A percentile compares a stretch with the other conserved stretches of the same genome.
These are phyloP conservation scores for Tragelaphus oryx DNA, from an alignment of 2,797 vertebrate genomes.

Conservation along the genomic window DNA sequence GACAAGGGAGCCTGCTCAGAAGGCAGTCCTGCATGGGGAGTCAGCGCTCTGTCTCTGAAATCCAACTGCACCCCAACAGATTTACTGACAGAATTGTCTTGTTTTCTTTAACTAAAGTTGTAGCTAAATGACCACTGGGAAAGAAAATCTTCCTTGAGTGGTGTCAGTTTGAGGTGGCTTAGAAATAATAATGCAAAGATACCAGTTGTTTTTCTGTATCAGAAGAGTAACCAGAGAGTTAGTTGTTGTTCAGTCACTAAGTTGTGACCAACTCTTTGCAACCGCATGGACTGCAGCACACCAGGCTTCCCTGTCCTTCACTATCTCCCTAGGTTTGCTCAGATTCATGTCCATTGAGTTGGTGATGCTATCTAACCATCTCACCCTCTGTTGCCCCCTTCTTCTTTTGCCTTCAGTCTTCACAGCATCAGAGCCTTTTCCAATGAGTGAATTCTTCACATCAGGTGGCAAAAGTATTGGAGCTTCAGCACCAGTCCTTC, in stretches of 20 bases:
- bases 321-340: neutral
- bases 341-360: neutral
- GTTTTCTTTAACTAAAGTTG: neutral
- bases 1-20: neutral
- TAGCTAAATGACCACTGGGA: neutral
- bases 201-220: neutral
- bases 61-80: neutral
- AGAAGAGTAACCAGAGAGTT: neutral
- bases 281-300: neutral
- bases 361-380: neutral
- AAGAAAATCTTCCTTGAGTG: neutral
- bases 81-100: neutral
- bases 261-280: neutral
- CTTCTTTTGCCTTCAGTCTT: neutral
- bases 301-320: neutral
- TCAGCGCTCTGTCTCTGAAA: neutral
- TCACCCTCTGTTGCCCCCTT: neutral
- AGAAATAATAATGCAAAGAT: slow-evolving; percentile 13
- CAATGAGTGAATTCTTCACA: neutral
- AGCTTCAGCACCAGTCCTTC: neutral
- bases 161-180: neutral
- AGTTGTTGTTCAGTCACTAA: neutral
- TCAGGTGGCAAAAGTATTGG: neutral
- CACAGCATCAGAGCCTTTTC: neutral
- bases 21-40: rapidly evolving